These are phyloP conservation scores for Frieseomelitta varia DNA, from an alignment of 1,140 invertebrate genomes.

Conservation along the genomic window DNA sequence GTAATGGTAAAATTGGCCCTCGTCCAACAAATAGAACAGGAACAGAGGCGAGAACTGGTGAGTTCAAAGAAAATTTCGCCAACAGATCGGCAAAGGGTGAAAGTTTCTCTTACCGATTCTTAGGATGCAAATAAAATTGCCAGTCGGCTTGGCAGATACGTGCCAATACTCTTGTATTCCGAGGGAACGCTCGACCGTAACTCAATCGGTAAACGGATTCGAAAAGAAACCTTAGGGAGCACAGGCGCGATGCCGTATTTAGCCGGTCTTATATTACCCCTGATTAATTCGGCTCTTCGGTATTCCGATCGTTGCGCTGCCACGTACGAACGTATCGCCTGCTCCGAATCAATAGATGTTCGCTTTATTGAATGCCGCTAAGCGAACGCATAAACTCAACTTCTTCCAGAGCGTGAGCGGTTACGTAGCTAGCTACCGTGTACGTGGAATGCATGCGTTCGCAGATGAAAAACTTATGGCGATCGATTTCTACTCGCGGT, in stretches of 20 bases:
- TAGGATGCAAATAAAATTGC: neutral
- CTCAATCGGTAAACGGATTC: neutral
- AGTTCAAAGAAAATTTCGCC: neutral
- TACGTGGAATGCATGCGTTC: conserved; percentile 40
- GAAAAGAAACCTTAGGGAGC: neutral
- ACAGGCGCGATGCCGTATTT: neutral
- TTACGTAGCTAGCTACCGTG: neutral
- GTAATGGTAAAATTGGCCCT: no score
- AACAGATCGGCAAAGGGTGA: neutral
- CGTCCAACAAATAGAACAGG: no score
- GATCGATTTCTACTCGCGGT: neutral
- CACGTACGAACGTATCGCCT: neutral
- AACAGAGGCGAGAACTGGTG: no score
- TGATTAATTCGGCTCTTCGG: conserved; percentile 41
- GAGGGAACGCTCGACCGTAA: neutral
- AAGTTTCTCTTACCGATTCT: neutral
- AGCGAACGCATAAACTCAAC: conserved; percentile 28
- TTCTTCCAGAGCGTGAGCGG: neutral
- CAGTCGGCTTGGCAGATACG: neutral
- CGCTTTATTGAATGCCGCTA: conserved; percentile 33
- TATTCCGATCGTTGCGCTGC: neutral
- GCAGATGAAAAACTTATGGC: conserved; percentile 1
- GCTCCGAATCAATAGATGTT: conserved; percentile 37
- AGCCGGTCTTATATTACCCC: conserved; percentile 21
- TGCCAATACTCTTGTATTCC: no score